Percentiles rank a stretch among this genome's conserved stretches.
These are phyloP conservation scores for Pseudomyrmex concolor DNA, from an alignment of 1,140 invertebrate genomes.

Conservation along the genomic window DNA sequence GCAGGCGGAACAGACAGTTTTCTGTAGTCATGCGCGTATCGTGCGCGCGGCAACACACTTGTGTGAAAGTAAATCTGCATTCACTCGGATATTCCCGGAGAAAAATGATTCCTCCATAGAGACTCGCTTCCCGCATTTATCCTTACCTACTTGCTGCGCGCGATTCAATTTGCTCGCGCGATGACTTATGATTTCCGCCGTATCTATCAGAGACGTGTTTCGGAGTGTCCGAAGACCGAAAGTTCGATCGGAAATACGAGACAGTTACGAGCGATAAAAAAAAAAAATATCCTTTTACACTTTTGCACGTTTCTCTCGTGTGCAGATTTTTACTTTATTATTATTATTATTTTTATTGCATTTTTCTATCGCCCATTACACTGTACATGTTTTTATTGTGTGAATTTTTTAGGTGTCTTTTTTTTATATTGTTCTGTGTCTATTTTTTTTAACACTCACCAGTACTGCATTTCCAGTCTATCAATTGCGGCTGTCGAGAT, in stretches of 20 bases:
- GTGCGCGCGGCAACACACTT: neutral
- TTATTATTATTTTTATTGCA: neutral
- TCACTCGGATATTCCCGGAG: constrained; percentile 7
- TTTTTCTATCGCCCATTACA: constrained; percentile 1
- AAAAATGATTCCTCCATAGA: constrained; percentile 20
- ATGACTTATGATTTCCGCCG: constrained; percentile 54
- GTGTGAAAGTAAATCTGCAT: constrained; percentile 47
- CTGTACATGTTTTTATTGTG: neutral
- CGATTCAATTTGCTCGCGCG: constrained; percentile 44
- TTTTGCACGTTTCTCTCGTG: neutral
- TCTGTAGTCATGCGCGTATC: constrained; percentile 28
- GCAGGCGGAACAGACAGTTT: constrained; percentile 26
- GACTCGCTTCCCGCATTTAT: constrained; percentile 41
- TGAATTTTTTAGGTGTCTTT: neutral
- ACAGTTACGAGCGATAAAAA: neutral
- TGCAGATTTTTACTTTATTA: neutral
- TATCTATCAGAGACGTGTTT: constrained; percentile 27
- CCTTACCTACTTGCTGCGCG: constrained; percentile 49
- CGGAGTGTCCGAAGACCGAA: neutral
- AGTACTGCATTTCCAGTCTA: constrained; percentile 7
- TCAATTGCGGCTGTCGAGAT: constrained; percentile 3
- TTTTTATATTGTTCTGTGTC: neutral
- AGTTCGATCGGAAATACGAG: neutral
- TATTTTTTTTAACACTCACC: neutral
- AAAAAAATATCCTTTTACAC: neutral